Conservation (phyloP, 2,797 vertebrate species). For the Rhadinocentrus ornatus region DNA sequence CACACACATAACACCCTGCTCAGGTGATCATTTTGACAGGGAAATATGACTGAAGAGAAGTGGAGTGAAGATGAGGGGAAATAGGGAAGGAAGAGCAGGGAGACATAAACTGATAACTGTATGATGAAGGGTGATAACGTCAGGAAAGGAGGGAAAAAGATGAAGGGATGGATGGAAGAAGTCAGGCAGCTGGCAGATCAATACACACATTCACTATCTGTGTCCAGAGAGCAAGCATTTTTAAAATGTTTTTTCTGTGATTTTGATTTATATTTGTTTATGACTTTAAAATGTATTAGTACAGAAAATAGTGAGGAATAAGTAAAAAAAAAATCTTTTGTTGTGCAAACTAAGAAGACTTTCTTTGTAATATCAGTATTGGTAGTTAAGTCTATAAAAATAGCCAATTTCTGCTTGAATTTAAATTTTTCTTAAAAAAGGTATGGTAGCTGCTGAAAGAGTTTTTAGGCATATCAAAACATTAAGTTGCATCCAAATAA, state of each 20-base stretch:
- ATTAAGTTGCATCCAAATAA: background rate
- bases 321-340: background rate
- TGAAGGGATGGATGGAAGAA: conserved; percentile 51
- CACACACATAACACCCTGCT: conserved; percentile 37
- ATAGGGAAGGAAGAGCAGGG: conserved; percentile 42
- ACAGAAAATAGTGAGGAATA: background rate
- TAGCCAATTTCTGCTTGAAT: background rate
- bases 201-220: conserved; percentile 72
- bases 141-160: conserved; percentile 60
- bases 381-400: background rate
- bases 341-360: background rate
- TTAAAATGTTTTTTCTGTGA: conserved; percentile 16
- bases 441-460: background rate
- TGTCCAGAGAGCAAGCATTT: conserved; percentile 55
- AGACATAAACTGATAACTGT: conserved; percentile 77
- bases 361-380: background rate
- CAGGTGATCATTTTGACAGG: conserved; percentile 72
- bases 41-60: conserved; percentile 64
- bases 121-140: conserved; percentile 76
- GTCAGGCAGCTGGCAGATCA: conserved; percentile 64
- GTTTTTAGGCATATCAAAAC: background rate
- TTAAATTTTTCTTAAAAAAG: background rate
- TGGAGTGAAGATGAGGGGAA: conserved; percentile 51
- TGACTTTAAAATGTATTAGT: background rate
- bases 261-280: background rate